phyloP scores from a whole-genome alignment of 2,797 vertebrate genomes.

The Pristis pectinata region DNA sequence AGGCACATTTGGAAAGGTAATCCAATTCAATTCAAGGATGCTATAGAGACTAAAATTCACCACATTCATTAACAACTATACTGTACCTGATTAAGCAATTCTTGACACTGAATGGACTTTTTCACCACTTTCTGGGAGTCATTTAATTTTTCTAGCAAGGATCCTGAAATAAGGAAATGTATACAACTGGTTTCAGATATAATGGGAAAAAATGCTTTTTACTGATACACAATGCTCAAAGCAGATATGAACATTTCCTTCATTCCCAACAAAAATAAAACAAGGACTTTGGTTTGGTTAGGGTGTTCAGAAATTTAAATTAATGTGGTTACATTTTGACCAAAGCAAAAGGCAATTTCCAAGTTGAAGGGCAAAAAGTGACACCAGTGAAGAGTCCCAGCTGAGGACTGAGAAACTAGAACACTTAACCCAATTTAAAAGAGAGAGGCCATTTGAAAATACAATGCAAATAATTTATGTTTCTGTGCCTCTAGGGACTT shows the following conservation, averaged over 20 bases:
- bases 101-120: slow-evolving; percentile 45
- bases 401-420: background rate
- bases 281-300: background rate
- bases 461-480: background rate
- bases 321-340: background rate
- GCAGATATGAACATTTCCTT: background rate
- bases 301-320: background rate
- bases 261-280: background rate
- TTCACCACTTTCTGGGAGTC: slow-evolving; percentile 39
- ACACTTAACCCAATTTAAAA: background rate
- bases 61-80: slow-evolving; percentile 11
- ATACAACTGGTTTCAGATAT: background rate
- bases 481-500: background rate
- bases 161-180: slow-evolving; percentile 32
- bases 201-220: too few species aligned
- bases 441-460: background rate
- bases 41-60: background rate
- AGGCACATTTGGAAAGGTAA: background rate
- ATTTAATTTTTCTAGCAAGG: slow-evolving; percentile 32
- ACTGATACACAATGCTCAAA: background rate
- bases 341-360: background rate
- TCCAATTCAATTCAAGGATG: background rate
- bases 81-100: slow-evolving; percentile 41
- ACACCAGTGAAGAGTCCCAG: background rate
- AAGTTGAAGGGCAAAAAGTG: background rate